Evolutionary conservation across 2,888 invertebrate genomes (phyloP).

Genomic region (Synanthedon formicaeformis): DNA sequence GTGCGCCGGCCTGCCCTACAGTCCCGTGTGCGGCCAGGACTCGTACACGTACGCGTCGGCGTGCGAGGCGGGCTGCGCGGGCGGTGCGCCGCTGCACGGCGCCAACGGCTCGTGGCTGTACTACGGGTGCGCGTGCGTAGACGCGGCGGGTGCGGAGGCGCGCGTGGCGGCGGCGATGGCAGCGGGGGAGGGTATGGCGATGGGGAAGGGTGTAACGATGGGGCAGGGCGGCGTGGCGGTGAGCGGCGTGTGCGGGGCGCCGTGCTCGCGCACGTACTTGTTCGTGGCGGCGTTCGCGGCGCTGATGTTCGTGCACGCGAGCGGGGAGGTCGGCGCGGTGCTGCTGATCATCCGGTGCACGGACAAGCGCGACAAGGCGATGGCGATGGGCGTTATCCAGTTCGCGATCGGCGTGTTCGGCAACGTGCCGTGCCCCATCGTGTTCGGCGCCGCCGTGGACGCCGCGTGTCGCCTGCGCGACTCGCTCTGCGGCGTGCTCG

Average conservation of each 20-base stretch:
- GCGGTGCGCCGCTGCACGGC: conserved; percentile 30
- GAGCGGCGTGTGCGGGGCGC: conserved; percentile 83
- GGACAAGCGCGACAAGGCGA: conserved; percentile 91
- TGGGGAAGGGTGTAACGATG: not conserved
- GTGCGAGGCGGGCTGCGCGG: conserved; percentile 87
- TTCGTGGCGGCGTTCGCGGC: conserved; percentile 85
- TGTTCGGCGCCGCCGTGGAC: conserved; percentile 93
- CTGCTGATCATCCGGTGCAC: conserved; percentile 90
- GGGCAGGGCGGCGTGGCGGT: conserved; percentile 66
- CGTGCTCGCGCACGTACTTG: conserved; percentile 82
- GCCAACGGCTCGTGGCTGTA: conserved; percentile 59
- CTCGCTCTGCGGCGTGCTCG: conserved; percentile 81
- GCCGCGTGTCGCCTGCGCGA: conserved; percentile 92
- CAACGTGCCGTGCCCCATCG: conserved; percentile 94
- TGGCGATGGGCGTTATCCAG: conserved; percentile 94
- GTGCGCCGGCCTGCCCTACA: conserved; percentile 82
- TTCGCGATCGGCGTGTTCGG: conserved; percentile 94
- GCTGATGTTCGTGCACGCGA: conserved; percentile 92
- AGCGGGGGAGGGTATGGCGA: conserved; percentile 18
- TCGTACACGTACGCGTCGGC: conserved; percentile 88
- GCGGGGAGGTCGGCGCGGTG: conserved; percentile 93
- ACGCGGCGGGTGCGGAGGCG: conserved; percentile 23
- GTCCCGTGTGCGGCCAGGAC: conserved; percentile 87
- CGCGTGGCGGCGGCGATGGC: conserved; percentile 23
- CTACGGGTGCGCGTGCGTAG: conserved; percentile 49